Evolutionary conservation across 2,797 vertebrate species (phyloP).

Genomic region (Diceros bicornis): DNA sequence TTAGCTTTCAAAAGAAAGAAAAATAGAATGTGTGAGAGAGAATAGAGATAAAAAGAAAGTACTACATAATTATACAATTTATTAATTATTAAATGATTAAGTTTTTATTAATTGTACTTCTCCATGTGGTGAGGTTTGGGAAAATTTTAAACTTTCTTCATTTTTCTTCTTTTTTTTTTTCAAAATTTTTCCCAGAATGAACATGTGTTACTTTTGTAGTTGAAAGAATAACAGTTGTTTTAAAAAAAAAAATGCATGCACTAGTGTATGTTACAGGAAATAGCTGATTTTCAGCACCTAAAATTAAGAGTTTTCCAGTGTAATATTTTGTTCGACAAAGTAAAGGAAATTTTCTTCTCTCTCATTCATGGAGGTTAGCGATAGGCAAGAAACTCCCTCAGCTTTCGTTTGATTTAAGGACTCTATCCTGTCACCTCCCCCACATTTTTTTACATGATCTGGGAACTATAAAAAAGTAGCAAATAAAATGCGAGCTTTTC

Average conservation of each 20-base stretch:
- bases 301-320: constrained; percentile 85
- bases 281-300: constrained; percentile 87
- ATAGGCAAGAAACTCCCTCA: constrained; percentile 66
- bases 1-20: constrained; percentile 15
- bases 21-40: not conserved
- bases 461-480: not conserved
- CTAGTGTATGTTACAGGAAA: constrained; percentile 82
- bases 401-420: not conserved
- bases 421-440: not conserved
- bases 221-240: constrained; percentile 39
- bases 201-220: constrained; percentile 38
- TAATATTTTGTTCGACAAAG: constrained; percentile 68
- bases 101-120: not conserved
- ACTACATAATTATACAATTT: not conserved
- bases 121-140: not conserved
- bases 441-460: not conserved
- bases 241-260: not conserved
- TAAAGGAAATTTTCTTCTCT: constrained; percentile 81
- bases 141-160: not conserved
- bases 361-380: constrained; percentile 42
- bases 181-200: not conserved
- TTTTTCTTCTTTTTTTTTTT: constrained; percentile 14
- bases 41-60: not conserved
- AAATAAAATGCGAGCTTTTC: constrained; percentile 54
- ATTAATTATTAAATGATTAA: not conserved